Base-by-base conservation (phyloP, 2,113 vertebrate genomes). In the Lampris megalopsis region DNA sequence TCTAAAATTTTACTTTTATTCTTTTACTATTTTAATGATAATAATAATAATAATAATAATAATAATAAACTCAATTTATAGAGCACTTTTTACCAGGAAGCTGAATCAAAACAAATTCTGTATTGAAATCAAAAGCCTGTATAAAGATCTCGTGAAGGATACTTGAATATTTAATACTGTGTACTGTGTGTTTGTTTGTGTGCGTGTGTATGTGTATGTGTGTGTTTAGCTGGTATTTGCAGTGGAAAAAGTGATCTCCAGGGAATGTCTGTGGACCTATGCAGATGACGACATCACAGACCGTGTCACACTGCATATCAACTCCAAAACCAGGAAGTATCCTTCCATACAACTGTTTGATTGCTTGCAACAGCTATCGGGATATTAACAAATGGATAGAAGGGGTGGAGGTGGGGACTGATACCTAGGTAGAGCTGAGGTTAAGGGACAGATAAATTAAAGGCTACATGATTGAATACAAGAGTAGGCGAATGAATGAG, bases 321-420 rank as follows among this genome's bases (percentile, higher is more conserved):
- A 96, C 85, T 95, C 95, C 81, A 90, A 95, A 90, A 96, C 97
- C 43, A 96, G 94, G 68, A 98, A 98, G 97, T 99, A 99, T 97
- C 96, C 93, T 96, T 95, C 71, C 60, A 4, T 9, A 24, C 5
- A n/a, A 5, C 35, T 24, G 6, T 11, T 7, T 48, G 9, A n/a
- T 53, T 45, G 50, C 24, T 24, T 82, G 5, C 38, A 6, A 35
- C 42, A 11, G 6, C 62, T 35, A 1, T 6, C 59, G n/a, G 7
- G 10, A 1, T 5, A 41, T 41, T 6, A 38, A 38, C 36, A 3
- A 5, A 41, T 40, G 40, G 37, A 41, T 1, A 24, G 38, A 4
- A 3, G 37, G 9, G 59, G 1, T 9, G 38, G 2, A 38, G 4
- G 40, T 35, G 35, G 6, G 24, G n/a, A 60, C 6, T 3, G 58